phyloP scores from a whole-genome alignment of 2,797 vertebrate species.

The Rousettus madagascariensis region DNA sequence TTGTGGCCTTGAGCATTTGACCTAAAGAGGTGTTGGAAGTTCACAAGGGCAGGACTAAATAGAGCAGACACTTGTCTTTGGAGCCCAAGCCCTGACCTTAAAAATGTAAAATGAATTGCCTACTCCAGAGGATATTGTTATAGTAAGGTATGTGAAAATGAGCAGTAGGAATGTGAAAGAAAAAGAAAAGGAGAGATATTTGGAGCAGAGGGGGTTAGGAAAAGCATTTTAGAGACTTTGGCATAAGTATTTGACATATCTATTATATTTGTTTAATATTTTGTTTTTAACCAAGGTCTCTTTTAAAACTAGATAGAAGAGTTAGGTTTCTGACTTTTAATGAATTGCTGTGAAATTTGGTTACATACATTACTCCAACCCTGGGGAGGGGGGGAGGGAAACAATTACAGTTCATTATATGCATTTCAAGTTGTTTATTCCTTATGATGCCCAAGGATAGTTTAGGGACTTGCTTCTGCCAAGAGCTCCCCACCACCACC shows the following conservation, averaged over 20 bases:
- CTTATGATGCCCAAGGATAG: conserved; percentile 77
- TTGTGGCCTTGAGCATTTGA: conserved; percentile 80
- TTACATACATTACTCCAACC: conserved; percentile 73
- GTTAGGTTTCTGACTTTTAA: conserved; percentile 73
- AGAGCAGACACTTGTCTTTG: conserved; percentile 70
- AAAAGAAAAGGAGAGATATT: neutral
- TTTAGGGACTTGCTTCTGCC: conserved; percentile 83
- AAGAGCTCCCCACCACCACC: conserved; percentile 71
- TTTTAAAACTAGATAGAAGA: conserved; percentile 62
- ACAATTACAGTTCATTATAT: conserved; percentile 80
- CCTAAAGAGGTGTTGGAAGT: conserved; percentile 65
- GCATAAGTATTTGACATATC: conserved; percentile 61
- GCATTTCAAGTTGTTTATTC: conserved; percentile 80
- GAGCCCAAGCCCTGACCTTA: conserved; percentile 76
- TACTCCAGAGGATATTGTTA: conserved; percentile 67
- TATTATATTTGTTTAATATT: conserved; percentile 40
- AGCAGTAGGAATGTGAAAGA: conserved; percentile 48
- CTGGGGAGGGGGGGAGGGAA: conserved; percentile 46
- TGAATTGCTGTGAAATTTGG: conserved; percentile 78
- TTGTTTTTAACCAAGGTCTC: conserved; percentile 50
- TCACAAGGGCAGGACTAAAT: conserved; percentile 78
- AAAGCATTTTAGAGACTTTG: conserved; percentile 53
- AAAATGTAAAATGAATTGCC: conserved; percentile 80
- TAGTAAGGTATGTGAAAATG: conserved; percentile 69
- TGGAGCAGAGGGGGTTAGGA: neutral